Evolutionary conservation across 2,113 vertebrate genomes (phyloP), one percentile per base, ranked within the genome.

Genomic region (Pseudorhombus dupliciocellatus): DNA sequence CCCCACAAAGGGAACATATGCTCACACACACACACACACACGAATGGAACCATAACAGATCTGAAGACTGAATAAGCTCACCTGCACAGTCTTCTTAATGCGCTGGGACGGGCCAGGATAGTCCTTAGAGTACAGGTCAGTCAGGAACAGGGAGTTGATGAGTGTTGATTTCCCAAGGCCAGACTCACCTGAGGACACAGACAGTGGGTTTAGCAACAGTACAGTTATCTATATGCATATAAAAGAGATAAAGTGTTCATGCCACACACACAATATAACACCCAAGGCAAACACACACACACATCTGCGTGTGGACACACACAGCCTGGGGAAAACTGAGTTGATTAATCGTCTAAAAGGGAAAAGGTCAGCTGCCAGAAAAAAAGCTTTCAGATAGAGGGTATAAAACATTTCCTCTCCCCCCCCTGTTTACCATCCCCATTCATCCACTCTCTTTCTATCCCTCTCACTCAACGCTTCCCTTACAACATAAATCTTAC

Each of bases 11-110:
- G 26, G 2, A 28, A 44, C 42, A 44, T 15, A 44, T 5, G 8
- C 46, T 5, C 46, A 44, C 40, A 44, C 40, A 44, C 40, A 44
- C 20, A 48, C 46, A 48, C 46, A 20, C 20, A 48, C 46, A 48
- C 46, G 0, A n/a, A 44, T 7, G 20, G 10, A 20, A 1, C n/a
- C 10, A 30, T 3, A 12, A 3, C 12, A 37, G 9, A n/a, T 25
- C 22, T 25, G 26, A 25, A 50, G 21, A 63, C 5, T 21, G 34
- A 55, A 25, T 5, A 20, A 0, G 18, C 1, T 86, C 61, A 95
- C 94, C 92, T 95, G 94, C 31, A 94, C 92, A 4, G 94, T 95
- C 84, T 94, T 95, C 80, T 94, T 94, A 70, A 93, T 93, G 79
- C 93, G 90, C 74, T 91, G 93, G 12, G 93, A 94, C 0, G 93